Conservation (phyloP, 1,140 invertebrate species). For the Anastatus disparis region DNA sequence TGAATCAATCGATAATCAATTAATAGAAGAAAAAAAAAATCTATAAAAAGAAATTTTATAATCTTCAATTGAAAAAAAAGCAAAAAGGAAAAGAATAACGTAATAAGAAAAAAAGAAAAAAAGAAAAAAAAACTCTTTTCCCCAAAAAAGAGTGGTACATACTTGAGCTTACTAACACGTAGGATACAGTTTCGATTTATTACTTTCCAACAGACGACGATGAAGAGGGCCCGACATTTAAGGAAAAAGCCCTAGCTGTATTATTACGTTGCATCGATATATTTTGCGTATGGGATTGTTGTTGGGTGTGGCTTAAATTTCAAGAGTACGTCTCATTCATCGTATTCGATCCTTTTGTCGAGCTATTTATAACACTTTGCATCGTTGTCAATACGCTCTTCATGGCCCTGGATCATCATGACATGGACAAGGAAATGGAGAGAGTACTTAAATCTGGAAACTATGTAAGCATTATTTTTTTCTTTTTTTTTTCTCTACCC, state of each 20-base stretch:
- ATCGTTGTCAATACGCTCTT: slow-evolving; percentile 98
- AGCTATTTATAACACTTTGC: slow-evolving; percentile 97
- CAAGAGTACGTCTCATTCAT: slow-evolving; percentile 90
- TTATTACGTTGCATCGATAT: slow-evolving; percentile 86
- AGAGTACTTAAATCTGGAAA: slow-evolving; percentile 90
- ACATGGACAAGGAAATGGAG: slow-evolving; percentile 90
- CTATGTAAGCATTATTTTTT: slow-evolving; percentile 79
- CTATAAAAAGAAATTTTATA: background rate
- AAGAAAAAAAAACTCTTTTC: slow-evolving; percentile 64
- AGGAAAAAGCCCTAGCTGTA: slow-evolving; percentile 82
- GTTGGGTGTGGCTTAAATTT: slow-evolving; percentile 88
- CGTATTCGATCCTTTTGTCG: slow-evolving; percentile 98
- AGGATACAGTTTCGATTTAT: slow-evolving; percentile 88
- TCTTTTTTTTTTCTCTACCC: background rate
- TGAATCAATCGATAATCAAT: too few species aligned
- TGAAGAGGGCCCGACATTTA: slow-evolving; percentile 88
- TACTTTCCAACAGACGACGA: slow-evolving; percentile 93
- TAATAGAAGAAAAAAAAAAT: too few species aligned
- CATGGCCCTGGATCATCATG: slow-evolving; percentile 97
- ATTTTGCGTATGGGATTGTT: slow-evolving; percentile 98
- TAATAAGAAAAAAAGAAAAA: background rate
- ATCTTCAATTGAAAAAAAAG: too few species aligned
- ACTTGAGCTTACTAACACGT: slow-evolving; percentile 75
- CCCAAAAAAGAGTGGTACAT: slow-evolving; percentile 74
- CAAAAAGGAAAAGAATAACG: too few species aligned